Base-by-base conservation (phyloP, 2,797 vertebrate species). In the Toxotes lorentzi region DNA sequence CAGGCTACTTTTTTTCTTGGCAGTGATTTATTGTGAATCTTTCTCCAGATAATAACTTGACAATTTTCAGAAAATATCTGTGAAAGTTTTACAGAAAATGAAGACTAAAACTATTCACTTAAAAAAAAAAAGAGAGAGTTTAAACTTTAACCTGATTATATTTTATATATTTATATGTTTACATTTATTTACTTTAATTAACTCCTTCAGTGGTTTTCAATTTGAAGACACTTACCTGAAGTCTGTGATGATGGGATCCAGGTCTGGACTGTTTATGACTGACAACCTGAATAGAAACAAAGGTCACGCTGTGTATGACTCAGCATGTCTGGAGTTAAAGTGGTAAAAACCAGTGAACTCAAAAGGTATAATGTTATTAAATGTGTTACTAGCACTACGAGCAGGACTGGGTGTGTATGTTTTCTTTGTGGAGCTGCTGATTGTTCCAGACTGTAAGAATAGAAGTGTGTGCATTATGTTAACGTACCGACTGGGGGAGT, bases 231-330 rank as follows among this genome's bases (percentile, higher is more conserved):
- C 88, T 82, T 78, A 95, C 95, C 86, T 91, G 74, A 94, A 92
- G 66, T 95, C 90, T 78, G 90, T 85, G 72, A 93, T 86, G 83
- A 95, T 78, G 24, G 95, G 89, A 86, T 95, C 95, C 79, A 94
- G 30, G 34, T 91, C 91, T 38, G 94, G 90, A 59, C 45, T 83
- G 70, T 91, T 93, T 81, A 95, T 87, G 73, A 94, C 67, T 1
- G 93, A 91, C 81, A 95, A 85, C 85, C 95, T 96, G 78, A 58
- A 63, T 78, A 70, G 13, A 75, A 51, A 83, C 5, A 21, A 24
- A 63, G 51, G 10, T 71, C 45, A 61, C 14, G 58, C 19, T 45
- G 13, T 48, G 38, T 47, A 3, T 53, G 17, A 67, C n/a, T 59
- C 32, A 73, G 5, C 24, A 13, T 16, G 14, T 6, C 14, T 32